These are phyloP conservation scores for Rhea americana DNA, from an alignment of 2,113 vertebrate genomes.

Conservation along the genomic window DNA sequence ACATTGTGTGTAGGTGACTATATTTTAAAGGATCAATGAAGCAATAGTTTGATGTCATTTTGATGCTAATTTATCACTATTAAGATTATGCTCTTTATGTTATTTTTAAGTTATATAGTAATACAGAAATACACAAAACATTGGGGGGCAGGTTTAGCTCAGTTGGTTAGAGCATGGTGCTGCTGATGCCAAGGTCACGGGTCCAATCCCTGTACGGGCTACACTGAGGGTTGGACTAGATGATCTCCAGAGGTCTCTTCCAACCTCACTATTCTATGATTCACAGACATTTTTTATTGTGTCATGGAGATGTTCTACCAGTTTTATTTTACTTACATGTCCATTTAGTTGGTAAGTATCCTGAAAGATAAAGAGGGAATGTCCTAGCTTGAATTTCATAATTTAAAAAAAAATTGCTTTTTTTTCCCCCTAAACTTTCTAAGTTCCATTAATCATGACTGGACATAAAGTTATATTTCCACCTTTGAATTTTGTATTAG, in stretches of 20 bases:
- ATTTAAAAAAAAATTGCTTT: not conserved
- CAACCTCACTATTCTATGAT: too few relatives aligned
- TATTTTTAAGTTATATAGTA: not conserved
- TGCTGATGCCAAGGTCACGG: too few relatives aligned
- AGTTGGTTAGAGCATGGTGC: too few relatives aligned
- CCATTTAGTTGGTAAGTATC: not conserved
- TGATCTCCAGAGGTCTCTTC: too few relatives aligned
- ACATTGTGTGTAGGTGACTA: not conserved
- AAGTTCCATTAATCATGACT: not conserved
- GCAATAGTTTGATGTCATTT: not conserved
- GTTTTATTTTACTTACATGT: not conserved
- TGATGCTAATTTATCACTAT: not conserved
- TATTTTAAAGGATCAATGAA: not conserved
- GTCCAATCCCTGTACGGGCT: too few relatives aligned
- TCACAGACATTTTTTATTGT: not conserved
- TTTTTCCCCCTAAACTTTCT: not conserved
- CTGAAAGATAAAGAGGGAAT: not conserved
- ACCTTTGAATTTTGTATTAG: not conserved
- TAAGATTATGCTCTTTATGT: not conserved
- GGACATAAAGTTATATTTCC: not conserved
- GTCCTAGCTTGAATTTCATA: not conserved
- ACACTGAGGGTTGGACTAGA: too few relatives aligned
- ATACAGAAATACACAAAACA: not conserved
- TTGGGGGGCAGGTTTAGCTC: too few relatives aligned
- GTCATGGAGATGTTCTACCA: not conserved